phyloP scores from a whole-genome alignment of 1,140 invertebrate genomes.

The Sycobia sp. region DNA sequence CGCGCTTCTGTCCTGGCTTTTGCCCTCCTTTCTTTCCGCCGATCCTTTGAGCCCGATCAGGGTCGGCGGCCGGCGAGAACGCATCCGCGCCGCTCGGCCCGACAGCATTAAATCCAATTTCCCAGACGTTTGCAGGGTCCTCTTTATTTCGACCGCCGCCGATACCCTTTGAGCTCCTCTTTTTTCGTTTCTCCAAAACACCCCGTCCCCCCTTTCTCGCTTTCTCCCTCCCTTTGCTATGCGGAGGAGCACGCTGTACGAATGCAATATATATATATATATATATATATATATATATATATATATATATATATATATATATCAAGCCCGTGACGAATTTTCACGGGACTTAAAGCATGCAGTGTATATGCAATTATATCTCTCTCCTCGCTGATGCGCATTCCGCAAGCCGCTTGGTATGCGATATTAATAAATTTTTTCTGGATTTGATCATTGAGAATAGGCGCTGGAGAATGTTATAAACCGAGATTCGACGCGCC shows the following conservation, averaged over 20 bases:
- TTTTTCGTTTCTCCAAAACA: neutral
- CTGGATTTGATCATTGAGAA: constrained; percentile 18
- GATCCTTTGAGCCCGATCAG: too few species aligned
- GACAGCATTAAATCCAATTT: constrained; percentile 50
- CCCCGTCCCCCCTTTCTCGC: neutral
- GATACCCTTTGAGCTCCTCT: constrained; percentile 20
- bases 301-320: constrained; percentile 24
- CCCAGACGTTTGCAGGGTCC: constrained; percentile 32
- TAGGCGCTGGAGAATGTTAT: too few species aligned
- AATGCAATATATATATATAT: too few species aligned
- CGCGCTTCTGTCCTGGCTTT: neutral
- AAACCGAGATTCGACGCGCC: too few species aligned
- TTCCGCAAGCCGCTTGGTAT: neutral
- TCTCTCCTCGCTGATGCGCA: constrained; percentile 1
- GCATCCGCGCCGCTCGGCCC: constrained; percentile 8
- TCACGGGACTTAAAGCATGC: neutral
- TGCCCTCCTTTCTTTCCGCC: neutral
- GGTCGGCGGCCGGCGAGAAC: neutral
- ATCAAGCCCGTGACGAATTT: constrained; percentile 13
- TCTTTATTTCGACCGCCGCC: constrained; percentile 35
- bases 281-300: too few species aligned
- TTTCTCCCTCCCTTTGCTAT: too few species aligned
- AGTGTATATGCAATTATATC: constrained; percentile 24
- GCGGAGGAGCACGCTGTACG: too few species aligned
- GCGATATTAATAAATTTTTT: constrained; percentile 21